A percentile compares a stretch with the other conserved stretches of the same genome.
Conservation (phyloP, 2,888 invertebrate genomes). For the Meiosimyza decipiens region DNA sequence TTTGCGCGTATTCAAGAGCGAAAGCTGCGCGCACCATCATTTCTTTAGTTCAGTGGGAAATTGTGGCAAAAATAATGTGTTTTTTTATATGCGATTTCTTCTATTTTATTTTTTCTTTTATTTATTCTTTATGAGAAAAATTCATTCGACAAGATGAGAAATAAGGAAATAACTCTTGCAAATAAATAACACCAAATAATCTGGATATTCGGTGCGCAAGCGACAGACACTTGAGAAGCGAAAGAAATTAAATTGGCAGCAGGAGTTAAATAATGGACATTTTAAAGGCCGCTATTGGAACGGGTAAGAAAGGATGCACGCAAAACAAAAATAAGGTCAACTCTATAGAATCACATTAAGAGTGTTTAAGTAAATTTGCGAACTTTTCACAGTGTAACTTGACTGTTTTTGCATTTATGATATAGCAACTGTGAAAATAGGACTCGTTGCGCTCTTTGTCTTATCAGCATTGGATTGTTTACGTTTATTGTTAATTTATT, state of each 20-base stretch:
- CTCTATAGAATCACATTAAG: background rate
- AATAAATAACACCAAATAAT: constrained; percentile 40
- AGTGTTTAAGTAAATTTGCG: background rate
- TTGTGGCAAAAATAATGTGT: constrained; percentile 33
- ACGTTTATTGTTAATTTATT: too few relatives aligned
- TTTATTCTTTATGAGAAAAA: background rate
- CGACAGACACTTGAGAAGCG: background rate
- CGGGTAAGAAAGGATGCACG: background rate
- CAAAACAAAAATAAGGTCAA: background rate
- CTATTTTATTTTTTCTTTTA: constrained; percentile 10
- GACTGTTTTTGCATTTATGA: too few relatives aligned
- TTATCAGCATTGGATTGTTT: too few relatives aligned
- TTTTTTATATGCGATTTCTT: constrained; percentile 22
- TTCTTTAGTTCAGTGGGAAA: constrained; percentile 23
- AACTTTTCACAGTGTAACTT: background rate
- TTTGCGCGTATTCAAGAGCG: constrained; percentile 26
- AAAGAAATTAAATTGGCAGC: background rate
- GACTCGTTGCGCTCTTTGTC: too few relatives aligned
- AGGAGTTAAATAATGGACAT: constrained; percentile 5
- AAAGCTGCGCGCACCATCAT: constrained; percentile 10
- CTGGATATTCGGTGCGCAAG: constrained; percentile 23
- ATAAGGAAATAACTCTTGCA: constrained; percentile 33
- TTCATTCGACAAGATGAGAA: constrained; percentile 20
- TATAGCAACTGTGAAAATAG: too few relatives aligned
- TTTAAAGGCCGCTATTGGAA: background rate